phyloP scores from a whole-genome alignment of 2,888 invertebrate genomes.

The Phorcus lineatus region DNA sequence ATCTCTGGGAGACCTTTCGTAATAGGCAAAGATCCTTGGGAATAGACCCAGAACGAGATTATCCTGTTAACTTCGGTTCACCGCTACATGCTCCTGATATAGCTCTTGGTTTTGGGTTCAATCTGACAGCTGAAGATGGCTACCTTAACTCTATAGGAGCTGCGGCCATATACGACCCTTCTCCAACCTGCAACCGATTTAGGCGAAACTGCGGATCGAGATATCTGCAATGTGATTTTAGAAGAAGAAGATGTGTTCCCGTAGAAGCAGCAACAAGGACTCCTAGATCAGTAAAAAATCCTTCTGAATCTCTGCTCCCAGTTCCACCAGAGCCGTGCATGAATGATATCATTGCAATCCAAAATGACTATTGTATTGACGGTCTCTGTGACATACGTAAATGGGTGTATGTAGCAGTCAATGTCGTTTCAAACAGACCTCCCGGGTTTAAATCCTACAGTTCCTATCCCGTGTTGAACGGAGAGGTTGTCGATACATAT shows the following conservation, averaged over 20 bases:
- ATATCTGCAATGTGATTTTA: background rate
- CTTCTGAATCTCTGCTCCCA: background rate
- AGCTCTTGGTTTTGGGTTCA: slow-evolving; percentile 54
- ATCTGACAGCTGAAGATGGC: slow-evolving; percentile 54
- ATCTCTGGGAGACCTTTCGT: slow-evolving; percentile 59
- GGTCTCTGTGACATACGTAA: slow-evolving; percentile 58
- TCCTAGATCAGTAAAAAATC: background rate
- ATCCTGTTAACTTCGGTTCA: background rate
- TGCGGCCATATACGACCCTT: slow-evolving; percentile 44
- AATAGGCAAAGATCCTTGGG: slow-evolving; percentile 38
- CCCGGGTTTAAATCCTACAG: slow-evolving; percentile 52
- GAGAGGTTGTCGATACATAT: slow-evolving; percentile 40
- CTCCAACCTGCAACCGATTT: slow-evolving; percentile 46
- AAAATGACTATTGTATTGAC: slow-evolving; percentile 64
- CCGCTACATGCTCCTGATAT: slow-evolving; percentile 50
- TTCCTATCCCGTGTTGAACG: slow-evolving; percentile 58
- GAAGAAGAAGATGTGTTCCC: background rate
- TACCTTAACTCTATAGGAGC: slow-evolving; percentile 49
- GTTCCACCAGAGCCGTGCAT: slow-evolving; percentile 38
- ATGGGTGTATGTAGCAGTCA: slow-evolving; percentile 66
- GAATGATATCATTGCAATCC: slow-evolving; percentile 43
- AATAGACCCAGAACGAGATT: background rate
- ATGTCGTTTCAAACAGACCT: slow-evolving; percentile 62
- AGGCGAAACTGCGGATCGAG: slow-evolving; percentile 54
- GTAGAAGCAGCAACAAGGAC: background rate